These are phyloP conservation scores for Salmo trutta DNA, from an alignment of 2,797 vertebrate species.

Conservation along the genomic window DNA sequence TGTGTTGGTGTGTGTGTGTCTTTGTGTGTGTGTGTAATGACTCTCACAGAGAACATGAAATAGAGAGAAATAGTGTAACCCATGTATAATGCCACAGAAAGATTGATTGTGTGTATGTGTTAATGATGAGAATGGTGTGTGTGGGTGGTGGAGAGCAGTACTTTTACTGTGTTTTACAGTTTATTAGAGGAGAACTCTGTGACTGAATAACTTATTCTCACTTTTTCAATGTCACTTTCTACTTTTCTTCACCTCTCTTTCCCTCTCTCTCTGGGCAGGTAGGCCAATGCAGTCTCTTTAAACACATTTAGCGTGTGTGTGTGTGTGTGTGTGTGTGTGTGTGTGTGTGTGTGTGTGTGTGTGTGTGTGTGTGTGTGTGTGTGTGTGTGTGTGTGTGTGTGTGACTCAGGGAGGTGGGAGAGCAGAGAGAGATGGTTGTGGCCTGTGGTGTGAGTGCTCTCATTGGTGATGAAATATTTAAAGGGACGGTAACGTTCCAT, in stretches of 20 bases:
- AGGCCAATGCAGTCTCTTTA: neutral
- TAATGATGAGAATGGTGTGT: too few species aligned
- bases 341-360: too few species aligned
- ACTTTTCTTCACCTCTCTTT: neutral
- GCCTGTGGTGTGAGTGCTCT: neutral
- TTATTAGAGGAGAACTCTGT: neutral
- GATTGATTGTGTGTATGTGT: too few species aligned
- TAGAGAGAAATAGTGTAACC: too few species aligned
- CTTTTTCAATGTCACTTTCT: neutral
- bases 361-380: too few species aligned
- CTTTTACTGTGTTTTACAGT: neutral
- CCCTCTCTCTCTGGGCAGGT: neutral
- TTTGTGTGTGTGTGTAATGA: too few species aligned
- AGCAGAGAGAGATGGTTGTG: neutral
- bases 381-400: too few species aligned
- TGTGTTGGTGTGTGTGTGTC: too few species aligned
- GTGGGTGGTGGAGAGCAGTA: too few species aligned
- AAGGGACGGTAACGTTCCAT: neutral
- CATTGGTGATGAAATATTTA: slow-evolving; percentile 9
- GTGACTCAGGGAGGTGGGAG: too few species aligned
- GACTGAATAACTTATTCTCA: slow-evolving; percentile 3
- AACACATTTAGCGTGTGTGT: neutral
- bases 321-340: neutral
- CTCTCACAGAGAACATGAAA: too few species aligned
- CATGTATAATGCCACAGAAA: too few species aligned